Evolutionary conservation across 2,888 invertebrate genomes (phyloP).

Genomic region (Sthenelais limicola): DNA sequence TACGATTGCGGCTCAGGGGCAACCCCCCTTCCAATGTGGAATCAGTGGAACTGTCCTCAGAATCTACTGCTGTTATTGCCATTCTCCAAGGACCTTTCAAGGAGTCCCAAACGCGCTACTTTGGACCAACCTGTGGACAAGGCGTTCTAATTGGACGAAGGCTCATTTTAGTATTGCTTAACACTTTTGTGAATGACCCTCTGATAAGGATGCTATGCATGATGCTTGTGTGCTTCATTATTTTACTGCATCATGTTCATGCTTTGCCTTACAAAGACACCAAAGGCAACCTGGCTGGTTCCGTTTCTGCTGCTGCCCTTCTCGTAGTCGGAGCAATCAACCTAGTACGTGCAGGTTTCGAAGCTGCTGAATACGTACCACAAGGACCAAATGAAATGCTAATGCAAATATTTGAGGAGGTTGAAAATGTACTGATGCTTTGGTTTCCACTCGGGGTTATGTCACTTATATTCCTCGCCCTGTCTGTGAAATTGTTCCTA

Average conservation of each 20-base stretch:
- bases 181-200: conserved; percentile 53
- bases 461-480: conserved; percentile 48
- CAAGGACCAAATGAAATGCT: conserved; percentile 52
- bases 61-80: conserved; percentile 48
- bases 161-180: conserved; percentile 51
- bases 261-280: conserved; percentile 53
- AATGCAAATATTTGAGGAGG: conserved; percentile 51
- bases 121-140: conserved; percentile 52
- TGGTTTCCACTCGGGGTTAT: conserved; percentile 53
- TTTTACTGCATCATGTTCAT: conserved; percentile 53
- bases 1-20: conserved; percentile 44
- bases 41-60: conserved; percentile 34
- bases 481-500: conserved; percentile 46
- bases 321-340: conserved; percentile 53
- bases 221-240: conserved; percentile 54
- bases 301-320: conserved; percentile 50
- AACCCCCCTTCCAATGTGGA: conserved; percentile 37
- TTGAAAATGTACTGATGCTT: conserved; percentile 52
- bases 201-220: conserved; percentile 52
- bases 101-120: conserved; percentile 41
- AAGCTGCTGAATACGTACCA: conserved; percentile 54
- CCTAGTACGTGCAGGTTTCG: conserved; percentile 53
- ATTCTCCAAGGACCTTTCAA: conserved; percentile 55
- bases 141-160: conserved; percentile 52
- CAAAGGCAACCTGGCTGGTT: conserved; percentile 52